phyloP scores from a whole-genome alignment of 1,140 invertebrate genomes.

The Eriosoma lanigerum region DNA sequence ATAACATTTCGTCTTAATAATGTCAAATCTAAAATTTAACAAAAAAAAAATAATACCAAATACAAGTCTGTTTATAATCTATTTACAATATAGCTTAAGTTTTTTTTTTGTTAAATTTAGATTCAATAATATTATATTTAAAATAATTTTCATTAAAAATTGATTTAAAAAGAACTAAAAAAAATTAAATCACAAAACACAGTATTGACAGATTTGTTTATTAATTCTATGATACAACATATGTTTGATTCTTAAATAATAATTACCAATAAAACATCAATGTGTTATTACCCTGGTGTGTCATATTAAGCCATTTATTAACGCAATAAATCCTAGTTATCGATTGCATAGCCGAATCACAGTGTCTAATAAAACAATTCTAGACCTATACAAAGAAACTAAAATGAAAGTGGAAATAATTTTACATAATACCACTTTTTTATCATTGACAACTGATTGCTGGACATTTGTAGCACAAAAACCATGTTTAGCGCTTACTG shows the following conservation, averaged over 20 bases:
- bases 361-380: conserved; percentile 54
- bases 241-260: too few species aligned
- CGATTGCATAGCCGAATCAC: conserved; percentile 53
- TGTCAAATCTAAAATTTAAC: background rate
- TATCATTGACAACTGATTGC: conserved; percentile 10
- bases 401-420: conserved; percentile 42
- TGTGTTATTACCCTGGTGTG: too few species aligned
- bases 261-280: too few species aligned
- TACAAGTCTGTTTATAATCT: too few species aligned
- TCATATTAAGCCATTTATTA: conserved; percentile 53
- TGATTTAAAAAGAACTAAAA: too few species aligned
- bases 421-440: conserved; percentile 5
- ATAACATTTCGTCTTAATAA: background rate
- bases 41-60: background rate
- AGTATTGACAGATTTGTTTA: too few species aligned
- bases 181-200: too few species aligned
- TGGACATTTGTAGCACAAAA: conserved; percentile 11
- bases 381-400: conserved; percentile 52
- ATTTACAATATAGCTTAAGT: too few species aligned
- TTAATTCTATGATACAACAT: too few species aligned
- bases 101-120: too few species aligned
- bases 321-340: conserved; percentile 54
- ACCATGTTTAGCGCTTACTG: background rate
- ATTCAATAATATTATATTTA: too few species aligned
- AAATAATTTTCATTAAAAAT: too few species aligned